These are phyloP conservation scores for Archegozetes longisetosus DNA, from an alignment of 1,140 invertebrate species.

Conservation along the genomic window DNA sequence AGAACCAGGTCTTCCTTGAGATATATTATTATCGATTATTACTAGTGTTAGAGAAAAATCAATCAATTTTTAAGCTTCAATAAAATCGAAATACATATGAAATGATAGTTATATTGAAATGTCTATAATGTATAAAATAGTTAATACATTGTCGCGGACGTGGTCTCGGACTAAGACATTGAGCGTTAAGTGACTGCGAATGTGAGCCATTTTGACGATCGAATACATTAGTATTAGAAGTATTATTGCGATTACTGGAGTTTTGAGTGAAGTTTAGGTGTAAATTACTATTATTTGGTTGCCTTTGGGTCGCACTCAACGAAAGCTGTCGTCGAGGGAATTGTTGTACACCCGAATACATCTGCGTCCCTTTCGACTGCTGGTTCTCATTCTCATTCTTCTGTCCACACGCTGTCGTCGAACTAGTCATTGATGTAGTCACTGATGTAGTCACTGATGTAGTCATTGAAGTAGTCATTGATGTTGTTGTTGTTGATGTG, in stretches of 20 bases:
- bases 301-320: not conserved
- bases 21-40: conserved; percentile 15
- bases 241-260: not conserved
- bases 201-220: not conserved
- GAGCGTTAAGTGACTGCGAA: conserved; percentile 2
- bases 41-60: not conserved
- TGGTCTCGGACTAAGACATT: conserved; percentile 17
- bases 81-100: too few relatives aligned
- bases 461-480: not conserved
- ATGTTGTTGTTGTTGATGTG: not conserved
- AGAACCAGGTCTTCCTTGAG: conserved; percentile 10
- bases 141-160: conserved; percentile 1
- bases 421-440: not conserved
- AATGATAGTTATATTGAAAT: too few relatives aligned
- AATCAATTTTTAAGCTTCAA: too few relatives aligned
- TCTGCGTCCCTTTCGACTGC: too few relatives aligned
- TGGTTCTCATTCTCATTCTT: too few relatives aligned
- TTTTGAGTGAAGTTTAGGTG: not conserved
- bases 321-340: not conserved
- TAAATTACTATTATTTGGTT: not conserved
- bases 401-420: too few relatives aligned
- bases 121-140: not conserved
- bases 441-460: not conserved
- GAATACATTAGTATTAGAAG: not conserved
- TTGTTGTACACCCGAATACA: too few relatives aligned